These are phyloP conservation scores for Halichondria panicea DNA, from an alignment of 37 sponge, comb jelly and placozoan species.

Conservation along the genomic window DNA sequence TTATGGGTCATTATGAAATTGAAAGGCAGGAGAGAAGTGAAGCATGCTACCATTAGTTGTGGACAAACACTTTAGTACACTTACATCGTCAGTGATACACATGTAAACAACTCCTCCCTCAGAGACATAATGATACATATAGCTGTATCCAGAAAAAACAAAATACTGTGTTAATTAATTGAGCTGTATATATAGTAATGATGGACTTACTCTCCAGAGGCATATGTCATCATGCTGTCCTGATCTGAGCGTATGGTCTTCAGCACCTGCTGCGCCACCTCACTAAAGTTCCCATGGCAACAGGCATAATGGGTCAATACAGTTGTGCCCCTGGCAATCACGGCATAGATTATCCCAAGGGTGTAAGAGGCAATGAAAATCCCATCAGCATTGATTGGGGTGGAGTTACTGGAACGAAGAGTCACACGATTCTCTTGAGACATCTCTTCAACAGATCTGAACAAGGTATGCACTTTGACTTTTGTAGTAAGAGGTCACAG, in stretches of 20 bases:
- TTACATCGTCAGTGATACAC: slow-evolving; percentile 89
- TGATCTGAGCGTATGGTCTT: slow-evolving; percentile 1
- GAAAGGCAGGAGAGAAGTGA: too few relatives aligned
- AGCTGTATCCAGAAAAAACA: slow-evolving; percentile 51
- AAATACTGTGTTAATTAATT: not conserved
- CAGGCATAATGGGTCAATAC: slow-evolving; percentile 63
- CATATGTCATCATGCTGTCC: slow-evolving; percentile 49
- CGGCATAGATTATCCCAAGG: slow-evolving; percentile 56
- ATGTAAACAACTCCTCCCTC: slow-evolving; percentile 69
- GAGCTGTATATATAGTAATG: slow-evolving; percentile 1
- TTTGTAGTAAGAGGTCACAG: too few relatives aligned
- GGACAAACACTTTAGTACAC: slow-evolving; percentile 8
- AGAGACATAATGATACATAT: slow-evolving; percentile 79
- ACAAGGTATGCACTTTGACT: too few relatives aligned
- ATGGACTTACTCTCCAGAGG: slow-evolving; percentile 56
- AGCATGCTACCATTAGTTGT: not conserved
- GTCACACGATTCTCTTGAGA: too few relatives aligned
- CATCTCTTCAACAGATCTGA: too few relatives aligned
- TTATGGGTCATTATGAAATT: too few relatives aligned
- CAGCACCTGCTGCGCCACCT: slow-evolving; percentile 63
- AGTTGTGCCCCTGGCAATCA: slow-evolving; percentile 37
- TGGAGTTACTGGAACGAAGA: not conserved
- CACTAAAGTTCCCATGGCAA: slow-evolving; percentile 72
- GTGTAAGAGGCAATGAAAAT: slow-evolving; percentile 10
- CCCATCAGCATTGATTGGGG: slow-evolving; percentile 13